phyloP scores from a whole-genome alignment of 2,113 vertebrate genomes.

The Phocoena sinus region DNA sequence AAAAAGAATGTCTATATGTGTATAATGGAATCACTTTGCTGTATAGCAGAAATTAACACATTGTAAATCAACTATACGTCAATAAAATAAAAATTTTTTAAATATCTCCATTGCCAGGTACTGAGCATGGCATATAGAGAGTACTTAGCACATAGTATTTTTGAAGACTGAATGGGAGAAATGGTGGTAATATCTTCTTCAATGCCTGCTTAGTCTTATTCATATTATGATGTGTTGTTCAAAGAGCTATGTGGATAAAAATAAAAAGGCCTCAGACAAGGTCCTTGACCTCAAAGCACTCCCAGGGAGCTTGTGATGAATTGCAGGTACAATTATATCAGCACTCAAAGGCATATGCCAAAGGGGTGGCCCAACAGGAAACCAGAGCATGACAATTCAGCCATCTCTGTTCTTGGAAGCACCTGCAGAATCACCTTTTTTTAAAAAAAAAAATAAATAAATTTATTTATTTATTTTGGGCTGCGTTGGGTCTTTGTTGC shows the following conservation, averaged over 20 bases:
- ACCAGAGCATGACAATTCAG: neutral
- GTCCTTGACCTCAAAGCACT: neutral
- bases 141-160: neutral
- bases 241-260: neutral
- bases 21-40: neutral
- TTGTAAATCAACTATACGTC: neutral
- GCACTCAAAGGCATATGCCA: neutral
- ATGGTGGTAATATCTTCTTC: neutral
- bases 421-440: neutral
- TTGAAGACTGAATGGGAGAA: neutral
- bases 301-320: neutral
- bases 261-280: neutral
- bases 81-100: neutral
- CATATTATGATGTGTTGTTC: fast-evolving
- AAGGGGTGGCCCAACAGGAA: neutral
- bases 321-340: neutral
- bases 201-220: neutral
- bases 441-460: too few species aligned
- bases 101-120: neutral
- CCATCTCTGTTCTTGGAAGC: neutral
- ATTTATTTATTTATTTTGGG: too few species aligned
- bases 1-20: neutral
- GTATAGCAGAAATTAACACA: neutral
- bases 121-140: neutral
- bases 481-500: too few species aligned